Percentiles rank a stretch among this genome's conserved stretches.
Conservation (phyloP, 2,113 vertebrate species). For the Condylura cristata region DNA sequence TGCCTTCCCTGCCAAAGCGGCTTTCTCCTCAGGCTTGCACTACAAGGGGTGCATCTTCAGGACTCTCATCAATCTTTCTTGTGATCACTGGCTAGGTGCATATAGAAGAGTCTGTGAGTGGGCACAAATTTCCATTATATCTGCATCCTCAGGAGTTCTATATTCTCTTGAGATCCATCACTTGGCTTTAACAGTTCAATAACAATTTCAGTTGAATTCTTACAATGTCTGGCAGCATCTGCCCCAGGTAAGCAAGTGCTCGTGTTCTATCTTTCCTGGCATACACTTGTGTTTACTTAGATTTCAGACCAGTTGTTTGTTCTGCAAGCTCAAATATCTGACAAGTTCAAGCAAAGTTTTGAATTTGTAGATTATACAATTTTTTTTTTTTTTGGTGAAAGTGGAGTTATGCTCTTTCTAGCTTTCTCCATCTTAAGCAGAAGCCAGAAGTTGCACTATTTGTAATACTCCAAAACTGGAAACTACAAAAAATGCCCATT, state of each 20-base stretch:
- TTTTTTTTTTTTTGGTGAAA: conserved; percentile 52
- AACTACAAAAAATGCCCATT: neutral
- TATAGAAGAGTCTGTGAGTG: neutral
- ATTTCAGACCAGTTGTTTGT: conserved; percentile 4
- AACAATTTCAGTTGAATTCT: conserved; percentile 18
- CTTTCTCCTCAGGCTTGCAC: neutral
- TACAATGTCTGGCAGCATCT: neutral
- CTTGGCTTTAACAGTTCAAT: neutral
- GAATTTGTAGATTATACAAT: neutral
- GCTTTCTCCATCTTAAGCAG: conserved; percentile 15
- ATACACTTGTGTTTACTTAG: conserved; percentile 13
- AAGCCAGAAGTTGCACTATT: conserved; percentile 4
- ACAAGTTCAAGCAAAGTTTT: neutral
- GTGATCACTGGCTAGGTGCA: neutral
- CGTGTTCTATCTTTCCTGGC: neutral
- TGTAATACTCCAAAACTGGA: neutral
- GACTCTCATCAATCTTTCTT: neutral
- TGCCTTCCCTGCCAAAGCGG: neutral
- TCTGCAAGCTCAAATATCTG: neutral
- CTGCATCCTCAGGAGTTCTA: neutral
- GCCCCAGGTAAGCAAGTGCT: neutral
- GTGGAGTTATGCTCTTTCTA: neutral
- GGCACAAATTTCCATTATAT: neutral
- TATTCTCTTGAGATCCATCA: neutral
- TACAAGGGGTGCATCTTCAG: neutral